A percentile compares a stretch with the other conserved stretches of the same genome.
Conservation (phyloP, 2,797 vertebrate genomes). For the Falco concolor region DNA sequence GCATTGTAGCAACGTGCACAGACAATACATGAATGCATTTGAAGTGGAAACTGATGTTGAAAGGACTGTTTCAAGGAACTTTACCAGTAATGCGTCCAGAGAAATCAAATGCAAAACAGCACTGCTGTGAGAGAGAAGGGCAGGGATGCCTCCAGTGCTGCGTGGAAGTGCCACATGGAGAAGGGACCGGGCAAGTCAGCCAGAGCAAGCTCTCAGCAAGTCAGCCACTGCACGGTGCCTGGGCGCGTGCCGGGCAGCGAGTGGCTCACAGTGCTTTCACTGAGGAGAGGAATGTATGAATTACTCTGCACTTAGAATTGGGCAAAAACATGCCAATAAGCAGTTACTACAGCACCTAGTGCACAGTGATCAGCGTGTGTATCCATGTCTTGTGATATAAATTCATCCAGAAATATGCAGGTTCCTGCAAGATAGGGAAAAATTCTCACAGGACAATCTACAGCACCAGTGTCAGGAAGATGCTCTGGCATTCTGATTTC, state of each 20-base stretch:
- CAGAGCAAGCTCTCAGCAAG: not conserved
- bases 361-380: not conserved
- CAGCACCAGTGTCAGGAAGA: not conserved
- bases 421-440: not conserved
- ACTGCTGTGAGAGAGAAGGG: not conserved
- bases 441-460: too few species aligned
- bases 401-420: not conserved
- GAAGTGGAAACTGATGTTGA: not conserved
- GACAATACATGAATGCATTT: not conserved
- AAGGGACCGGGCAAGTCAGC: not conserved
- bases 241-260: accelerated
- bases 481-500: not conserved
- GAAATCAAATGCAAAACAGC: not conserved
- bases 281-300: not conserved
- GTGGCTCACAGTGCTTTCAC: not conserved
- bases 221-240: not conserved
- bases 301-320: not conserved
- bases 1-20: not conserved
- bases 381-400: not conserved
- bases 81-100: not conserved
- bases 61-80: not conserved
- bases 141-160: not conserved
- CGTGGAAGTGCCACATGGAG: not conserved
- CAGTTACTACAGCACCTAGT: not conserved
- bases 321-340: not conserved